Base-by-base conservation (phyloP, 1,140 invertebrate species). In the Drosophila bipectinata region DNA sequence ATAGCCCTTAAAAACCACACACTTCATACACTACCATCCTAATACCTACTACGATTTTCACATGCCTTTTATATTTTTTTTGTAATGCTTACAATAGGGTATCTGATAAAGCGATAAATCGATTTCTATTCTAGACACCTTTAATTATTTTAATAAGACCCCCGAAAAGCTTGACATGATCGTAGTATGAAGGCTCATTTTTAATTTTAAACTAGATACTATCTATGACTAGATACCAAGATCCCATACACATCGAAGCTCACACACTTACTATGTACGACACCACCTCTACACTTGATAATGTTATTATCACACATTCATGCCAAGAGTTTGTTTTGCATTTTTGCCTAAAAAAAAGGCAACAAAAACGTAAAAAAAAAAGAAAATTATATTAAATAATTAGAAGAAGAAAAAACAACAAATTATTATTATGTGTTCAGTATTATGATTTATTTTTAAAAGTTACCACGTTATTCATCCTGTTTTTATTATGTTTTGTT, bases 381-480 rank as follows among this genome's bases (percentile, higher is more conserved):
- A 77, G 60, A 21, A 37, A 45, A 48, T 37, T 39, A 56, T 63
- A 77, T 45, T 12, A 24, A 54, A 57, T 44, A 51, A 41, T 63
- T 44, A 62, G 51, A 79, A 39, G 26, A 72, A 60, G 51, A 72
- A 34, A n/a, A 55, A 60, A 67, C 55, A 64, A 47, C 18, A 18
- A 18, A 18, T 18, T 18, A 18, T 18, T 18, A 18, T 78, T 44
- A 84, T 84, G 82, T 87, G 81, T 84, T 84, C 81, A 84, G 82
- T 84, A 84, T 84, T 84, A 84, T 73, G 61, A 69, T 77, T 79
- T 77, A 56, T 77, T 75, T 75, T 56, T 68, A 51, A 59, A 30
- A 47, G 51, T 57, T 52, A 18, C 18, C 18, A 18, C 18, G 61
- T 64, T 75, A 71, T 84, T 83, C 10, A 37, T 10, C 34, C 34